Conservation (phyloP, 2,113 vertebrate species). For the Heterotilapia buettikoferi region DNA sequence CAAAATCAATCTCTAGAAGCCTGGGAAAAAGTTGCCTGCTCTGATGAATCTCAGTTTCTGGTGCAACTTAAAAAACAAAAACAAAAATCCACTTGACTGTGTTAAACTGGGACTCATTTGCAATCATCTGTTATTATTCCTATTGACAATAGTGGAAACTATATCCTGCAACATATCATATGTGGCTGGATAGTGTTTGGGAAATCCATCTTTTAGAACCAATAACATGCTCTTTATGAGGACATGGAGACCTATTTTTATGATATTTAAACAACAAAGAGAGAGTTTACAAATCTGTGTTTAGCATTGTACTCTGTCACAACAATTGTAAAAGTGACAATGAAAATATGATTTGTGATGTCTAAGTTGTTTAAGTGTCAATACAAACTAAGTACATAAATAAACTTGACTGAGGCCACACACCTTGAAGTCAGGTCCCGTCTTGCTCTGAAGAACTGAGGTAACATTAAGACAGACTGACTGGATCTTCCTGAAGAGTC, state of each 20-base stretch:
- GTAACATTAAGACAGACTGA: slow-evolving; percentile 92
- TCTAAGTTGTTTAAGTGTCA: background rate
- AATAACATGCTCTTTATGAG: background rate
- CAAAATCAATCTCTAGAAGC: background rate
- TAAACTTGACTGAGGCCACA: background rate
- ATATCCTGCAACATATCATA: background rate
- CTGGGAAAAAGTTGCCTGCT: background rate
- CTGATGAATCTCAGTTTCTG: background rate
- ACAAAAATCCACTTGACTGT: background rate
- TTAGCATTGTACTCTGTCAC: background rate
- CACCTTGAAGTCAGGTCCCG: slow-evolving; percentile 84
- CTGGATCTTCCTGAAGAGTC: slow-evolving; percentile 94
- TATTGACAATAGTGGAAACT: background rate
- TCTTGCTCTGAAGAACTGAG: slow-evolving; percentile 88
- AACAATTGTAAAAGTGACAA: background rate
- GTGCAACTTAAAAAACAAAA: background rate
- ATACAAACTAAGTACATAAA: background rate
- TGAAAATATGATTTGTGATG: background rate
- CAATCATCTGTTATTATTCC: background rate
- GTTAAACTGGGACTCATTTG: background rate
- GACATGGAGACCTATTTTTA: background rate
- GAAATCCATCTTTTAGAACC: background rate
- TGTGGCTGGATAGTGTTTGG: background rate
- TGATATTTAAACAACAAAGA: background rate
- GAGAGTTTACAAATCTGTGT: background rate